Evolutionary conservation across 2,888 invertebrate genomes (phyloP).

Genomic region (Protonemura montana): DNA sequence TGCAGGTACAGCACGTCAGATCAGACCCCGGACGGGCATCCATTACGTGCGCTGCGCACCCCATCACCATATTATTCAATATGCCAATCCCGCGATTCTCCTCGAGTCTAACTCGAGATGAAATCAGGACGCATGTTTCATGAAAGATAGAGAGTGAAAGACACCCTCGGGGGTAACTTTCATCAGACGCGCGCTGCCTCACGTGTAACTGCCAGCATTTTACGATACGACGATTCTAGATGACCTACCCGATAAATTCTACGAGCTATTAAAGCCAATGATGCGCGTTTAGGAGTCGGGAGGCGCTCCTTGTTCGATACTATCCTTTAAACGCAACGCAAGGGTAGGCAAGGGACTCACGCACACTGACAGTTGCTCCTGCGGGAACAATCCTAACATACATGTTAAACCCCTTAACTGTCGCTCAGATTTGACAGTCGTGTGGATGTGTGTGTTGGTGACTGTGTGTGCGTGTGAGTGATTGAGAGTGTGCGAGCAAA

Average conservation of each 20-base stretch:
- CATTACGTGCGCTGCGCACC: background rate
- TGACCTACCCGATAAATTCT: constrained; percentile 30
- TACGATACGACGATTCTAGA: constrained; percentile 1
- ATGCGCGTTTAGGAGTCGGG: constrained; percentile 25
- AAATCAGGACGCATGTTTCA: constrained; percentile 24
- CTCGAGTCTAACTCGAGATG: background rate
- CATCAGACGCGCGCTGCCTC: constrained; percentile 21
- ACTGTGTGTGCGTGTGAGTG: no score
- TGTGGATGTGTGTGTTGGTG: background rate
- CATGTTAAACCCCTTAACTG: constrained; percentile 13
- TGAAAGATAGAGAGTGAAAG: background rate
- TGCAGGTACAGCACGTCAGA: background rate
- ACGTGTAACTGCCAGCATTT: constrained; percentile 21
- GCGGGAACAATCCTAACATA: constrained; percentile 15
- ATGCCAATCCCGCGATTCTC: background rate
- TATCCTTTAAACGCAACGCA: background rate
- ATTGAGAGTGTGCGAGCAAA: background rate
- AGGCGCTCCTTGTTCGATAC: background rate
- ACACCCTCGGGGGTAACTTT: constrained; percentile 32
- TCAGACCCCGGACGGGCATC: background rate
- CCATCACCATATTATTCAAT: constrained; percentile 1
- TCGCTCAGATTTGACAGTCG: constrained; percentile 19
- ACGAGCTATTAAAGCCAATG: constrained; percentile 37
- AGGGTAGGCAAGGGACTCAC: background rate
- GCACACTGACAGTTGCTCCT: constrained; percentile 20